Base-by-base conservation (phyloP, 2,797 vertebrate genomes). In the Enteromius anoplus region DNA sequence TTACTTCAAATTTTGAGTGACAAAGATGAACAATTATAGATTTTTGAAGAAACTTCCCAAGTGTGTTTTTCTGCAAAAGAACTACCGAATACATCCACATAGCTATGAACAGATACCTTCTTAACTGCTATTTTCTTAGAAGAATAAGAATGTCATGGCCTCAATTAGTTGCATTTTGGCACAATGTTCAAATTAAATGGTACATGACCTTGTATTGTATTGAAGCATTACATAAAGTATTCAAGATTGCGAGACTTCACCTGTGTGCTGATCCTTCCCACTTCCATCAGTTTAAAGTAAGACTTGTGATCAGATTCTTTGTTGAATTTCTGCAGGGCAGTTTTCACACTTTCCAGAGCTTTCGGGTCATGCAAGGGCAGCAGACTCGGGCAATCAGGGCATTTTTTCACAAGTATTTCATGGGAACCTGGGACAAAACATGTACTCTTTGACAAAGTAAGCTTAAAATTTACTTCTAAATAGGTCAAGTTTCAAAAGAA, bases 231-330 rank as follows among this genome's bases (percentile, higher is more conserved):
- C 8, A 0, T 6, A 23, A 2, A 40, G 37, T 42, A 76, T 45
- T 76, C 2, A 26, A 76, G 34, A 70, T 23, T 60, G 29, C 15
- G 21, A 65, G 55, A 5, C 3, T 37, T 7, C 80, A 90, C 90
- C 87, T 86, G 85, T 32, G 82, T 75, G 0, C 53, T 83, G 9
- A 90, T 58, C 62, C 89, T 85, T 62, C 90, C 90, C 5, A 91
- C 87, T 80, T 91, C 90, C 75, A 88, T 47, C 26, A 91, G 77
- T 70, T 60, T 89, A 80, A 89, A 91, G 83, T 82, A 69, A 42
- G 76, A 78, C 0, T 32, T 64, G 26, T 84, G 72, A 29, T 80
- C 77, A 1, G 78, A 73, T 0, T 86, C 80, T 1, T 84, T 55
- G 53, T 89, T 85, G 68, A 87, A 90, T 60, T 85, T 84, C 62